phyloP scores from a whole-genome alignment of 2,113 vertebrate genomes.

The Takifugu bimaculatus region DNA sequence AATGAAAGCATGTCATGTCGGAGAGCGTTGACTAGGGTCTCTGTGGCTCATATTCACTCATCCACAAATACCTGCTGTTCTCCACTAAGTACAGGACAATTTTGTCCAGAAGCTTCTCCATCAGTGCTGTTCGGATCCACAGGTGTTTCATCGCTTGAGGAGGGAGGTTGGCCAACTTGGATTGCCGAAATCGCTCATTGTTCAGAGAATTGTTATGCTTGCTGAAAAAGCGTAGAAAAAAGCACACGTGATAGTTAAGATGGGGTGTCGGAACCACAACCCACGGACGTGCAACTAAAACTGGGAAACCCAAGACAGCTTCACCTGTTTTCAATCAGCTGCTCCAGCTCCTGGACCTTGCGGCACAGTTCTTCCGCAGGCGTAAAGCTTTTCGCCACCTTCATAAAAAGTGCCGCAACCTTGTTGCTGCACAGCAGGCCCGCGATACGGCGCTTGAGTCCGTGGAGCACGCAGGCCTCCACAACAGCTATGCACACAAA shows the following conservation, averaged over 20 bases:
- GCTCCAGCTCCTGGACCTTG: conserved; percentile 93
- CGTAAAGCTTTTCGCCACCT: conserved; percentile 88
- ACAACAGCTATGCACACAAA: conserved; percentile 79
- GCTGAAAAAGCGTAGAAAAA: conserved; percentile 57
- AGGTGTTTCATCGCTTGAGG: conserved; percentile 90
- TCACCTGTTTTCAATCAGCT: conserved; percentile 89
- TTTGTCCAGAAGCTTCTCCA: conserved; percentile 95
- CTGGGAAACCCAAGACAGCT: conserved; percentile 8
- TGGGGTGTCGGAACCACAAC: not conserved
- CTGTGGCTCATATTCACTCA: conserved; percentile 5
- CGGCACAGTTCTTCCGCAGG: conserved; percentile 88
- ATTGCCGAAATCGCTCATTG: conserved; percentile 79
- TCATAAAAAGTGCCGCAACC: conserved; percentile 93
- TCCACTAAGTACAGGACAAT: conserved; percentile 92
- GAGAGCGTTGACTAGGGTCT: too few relatives aligned
- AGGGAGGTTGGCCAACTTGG: conserved; percentile 81
- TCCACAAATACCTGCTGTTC: conserved; percentile 84
- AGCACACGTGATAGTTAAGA: not conserved
- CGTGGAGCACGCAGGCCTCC: conserved; percentile 88
- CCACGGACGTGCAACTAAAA: not conserved
- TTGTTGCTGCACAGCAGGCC: conserved; percentile 97
- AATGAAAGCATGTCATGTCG: too few relatives aligned
- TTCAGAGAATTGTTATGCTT: conserved; percentile 83
- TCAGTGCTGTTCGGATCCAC: conserved; percentile 95
- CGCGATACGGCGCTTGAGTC: conserved; percentile 86